A percentile compares a stretch with the other conserved stretches of the same genome.
phyloP scores from a whole-genome alignment of 2,113 vertebrate genomes.

The Sigmodon hispidus region DNA sequence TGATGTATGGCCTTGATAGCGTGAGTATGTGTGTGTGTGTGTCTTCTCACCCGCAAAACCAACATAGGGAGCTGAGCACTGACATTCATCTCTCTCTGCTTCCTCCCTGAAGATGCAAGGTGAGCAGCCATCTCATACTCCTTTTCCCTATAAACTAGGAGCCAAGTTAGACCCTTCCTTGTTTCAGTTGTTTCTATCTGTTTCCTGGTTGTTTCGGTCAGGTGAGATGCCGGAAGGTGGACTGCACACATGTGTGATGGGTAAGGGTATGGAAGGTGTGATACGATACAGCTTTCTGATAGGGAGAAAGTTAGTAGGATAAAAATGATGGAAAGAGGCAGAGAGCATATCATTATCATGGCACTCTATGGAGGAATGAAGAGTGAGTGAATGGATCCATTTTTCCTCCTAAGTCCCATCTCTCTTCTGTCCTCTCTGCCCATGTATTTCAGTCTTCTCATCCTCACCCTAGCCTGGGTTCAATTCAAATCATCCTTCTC shows the following conservation, averaged over 20 bases:
- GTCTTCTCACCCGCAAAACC: no score
- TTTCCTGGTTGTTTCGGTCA: no score
- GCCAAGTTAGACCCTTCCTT: not conserved
- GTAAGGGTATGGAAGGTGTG: not conserved
- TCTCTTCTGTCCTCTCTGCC: not conserved
- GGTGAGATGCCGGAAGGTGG: not conserved
- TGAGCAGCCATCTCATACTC: not conserved
- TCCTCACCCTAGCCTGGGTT: not conserved
- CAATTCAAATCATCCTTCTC: not conserved
- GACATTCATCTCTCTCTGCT: not conserved
- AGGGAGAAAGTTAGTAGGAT: not conserved
- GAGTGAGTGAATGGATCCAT: not conserved
- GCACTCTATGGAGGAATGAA: not conserved
- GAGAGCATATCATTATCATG: not conserved
- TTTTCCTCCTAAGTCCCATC: not conserved
- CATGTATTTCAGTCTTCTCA: not conserved
- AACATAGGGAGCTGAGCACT: not conserved
- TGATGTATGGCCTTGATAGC: no score
- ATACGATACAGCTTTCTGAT: not conserved
- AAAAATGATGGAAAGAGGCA: not conserved
- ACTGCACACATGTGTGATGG: not conserved
- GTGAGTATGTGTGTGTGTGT: no score
- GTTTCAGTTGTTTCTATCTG: not conserved
- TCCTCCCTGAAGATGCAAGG: not conserved
- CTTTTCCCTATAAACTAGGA: not conserved